Evolutionary conservation across 2,797 vertebrate genomes (phyloP).

Genomic region (Parotocinclus haroldoi): DNA sequence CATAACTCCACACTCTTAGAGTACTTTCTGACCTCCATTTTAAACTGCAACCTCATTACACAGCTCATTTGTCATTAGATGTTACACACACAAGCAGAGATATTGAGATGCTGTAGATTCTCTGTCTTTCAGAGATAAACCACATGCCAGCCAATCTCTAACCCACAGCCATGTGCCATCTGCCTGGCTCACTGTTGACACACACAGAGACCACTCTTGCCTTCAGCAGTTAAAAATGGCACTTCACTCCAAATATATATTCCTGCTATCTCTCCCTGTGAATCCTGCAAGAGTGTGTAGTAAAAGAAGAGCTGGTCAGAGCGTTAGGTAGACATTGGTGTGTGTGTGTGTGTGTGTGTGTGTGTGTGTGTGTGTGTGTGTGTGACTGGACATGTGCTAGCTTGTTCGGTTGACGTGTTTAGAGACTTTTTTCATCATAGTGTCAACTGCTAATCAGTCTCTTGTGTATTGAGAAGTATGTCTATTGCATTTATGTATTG

Average conservation of each 20-base stretch:
- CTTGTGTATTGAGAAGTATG: no score
- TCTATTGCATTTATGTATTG: no score
- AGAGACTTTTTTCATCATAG: no score
- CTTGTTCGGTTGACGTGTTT: no score
- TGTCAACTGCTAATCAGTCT: no score
- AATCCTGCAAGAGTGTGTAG: slow-evolving; percentile 1
- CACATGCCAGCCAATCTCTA: slow-evolving; percentile 41
- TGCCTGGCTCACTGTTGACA: slow-evolving; percentile 41
- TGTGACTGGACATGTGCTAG: no score
- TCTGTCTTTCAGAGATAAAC: slow-evolving; percentile 47
- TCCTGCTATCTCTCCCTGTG: slow-evolving; percentile 14
- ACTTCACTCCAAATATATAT: slow-evolving; percentile 29
- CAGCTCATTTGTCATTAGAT: slow-evolving; percentile 5
- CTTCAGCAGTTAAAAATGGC: slow-evolving; percentile 46
- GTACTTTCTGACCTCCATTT: slow-evolving; percentile 29
- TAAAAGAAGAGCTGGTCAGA: not conserved
- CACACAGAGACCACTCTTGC: slow-evolving; percentile 29
- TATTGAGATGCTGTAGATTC: slow-evolving; percentile 43
- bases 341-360: not conserved
- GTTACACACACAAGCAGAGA: slow-evolving; percentile 22
- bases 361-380: no score
- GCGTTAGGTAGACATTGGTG: slow-evolving; percentile 5
- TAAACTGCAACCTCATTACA: slow-evolving; percentile 14
- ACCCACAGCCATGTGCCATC: slow-evolving; percentile 30
- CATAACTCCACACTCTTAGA: not conserved